A percentile compares a stretch with the other conserved stretches of the same genome.
phyloP scores from a whole-genome alignment of 2,797 vertebrate genomes.

The Euthynnus affinis region DNA sequence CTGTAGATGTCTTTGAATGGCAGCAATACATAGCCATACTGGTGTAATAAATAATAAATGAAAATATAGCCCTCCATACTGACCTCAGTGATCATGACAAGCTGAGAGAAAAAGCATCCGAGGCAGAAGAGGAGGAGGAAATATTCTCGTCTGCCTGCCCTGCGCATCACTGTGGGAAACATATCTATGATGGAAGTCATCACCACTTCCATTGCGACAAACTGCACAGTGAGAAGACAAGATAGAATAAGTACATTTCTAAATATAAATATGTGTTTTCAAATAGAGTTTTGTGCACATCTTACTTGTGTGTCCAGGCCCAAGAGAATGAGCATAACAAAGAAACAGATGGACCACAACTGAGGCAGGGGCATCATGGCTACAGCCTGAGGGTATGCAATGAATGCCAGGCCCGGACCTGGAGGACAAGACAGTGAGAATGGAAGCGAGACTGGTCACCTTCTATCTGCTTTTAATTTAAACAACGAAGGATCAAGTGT shows the following conservation, averaged over 20 bases:
- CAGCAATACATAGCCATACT: background rate
- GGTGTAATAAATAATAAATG: background rate
- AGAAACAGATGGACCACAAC: slow-evolving; percentile 94
- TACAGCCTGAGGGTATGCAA: slow-evolving; percentile 92
- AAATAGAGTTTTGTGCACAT: background rate
- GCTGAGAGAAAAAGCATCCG: slow-evolving; percentile 77
- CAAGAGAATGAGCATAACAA: slow-evolving; percentile 92
- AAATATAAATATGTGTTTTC: background rate
- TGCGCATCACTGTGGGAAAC: slow-evolving; percentile 79
- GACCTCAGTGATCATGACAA: slow-evolving; percentile 85
- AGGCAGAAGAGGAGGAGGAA: slow-evolving; percentile 82
- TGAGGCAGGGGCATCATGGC: slow-evolving; percentile 94
- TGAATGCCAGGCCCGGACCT: slow-evolving; percentile 97
- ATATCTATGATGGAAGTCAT: slow-evolving; percentile 83
- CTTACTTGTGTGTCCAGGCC: slow-evolving; percentile 93
- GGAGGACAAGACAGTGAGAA: slow-evolving; percentile 25
- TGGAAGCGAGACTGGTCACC: background rate
- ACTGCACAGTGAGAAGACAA: slow-evolving; percentile 63
- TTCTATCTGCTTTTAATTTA: background rate
- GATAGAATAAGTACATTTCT: background rate
- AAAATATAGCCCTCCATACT: background rate
- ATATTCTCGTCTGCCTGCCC: slow-evolving; percentile 71
- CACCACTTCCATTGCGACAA: slow-evolving; percentile 82
- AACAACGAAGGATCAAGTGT: background rate
- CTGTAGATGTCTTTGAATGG: background rate